Evolutionary conservation across 1,140 invertebrate species (phyloP), one percentile per base, ranked within the genome.

Genomic region (Chironomus striatipennis): DNA sequence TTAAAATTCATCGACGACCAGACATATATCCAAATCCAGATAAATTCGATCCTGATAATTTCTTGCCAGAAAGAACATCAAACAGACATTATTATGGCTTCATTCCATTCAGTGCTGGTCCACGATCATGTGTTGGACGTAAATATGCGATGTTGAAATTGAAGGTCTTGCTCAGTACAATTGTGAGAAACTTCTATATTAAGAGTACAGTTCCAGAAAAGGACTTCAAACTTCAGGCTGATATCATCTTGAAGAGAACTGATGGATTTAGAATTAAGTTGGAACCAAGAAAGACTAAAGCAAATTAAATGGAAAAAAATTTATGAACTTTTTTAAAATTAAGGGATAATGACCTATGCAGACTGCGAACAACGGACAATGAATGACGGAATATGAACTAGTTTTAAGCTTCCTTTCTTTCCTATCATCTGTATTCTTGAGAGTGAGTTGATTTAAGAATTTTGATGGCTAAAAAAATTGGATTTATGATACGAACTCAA

Each of bases 11-110:
- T 82, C 88, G 93, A 73, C 85, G 91, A 74, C 82, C 86, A 7
- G 89, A 94, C 76, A 86, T 90, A 76, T 97, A 91, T 81, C 88
- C 92, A 0, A 91, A 98, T 79, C 93, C 96, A 0, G 86, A 92
- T 42, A 86, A 84, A 74, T 98, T 96, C 81, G 87, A 97, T 84
- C 96, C 96, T 0, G 95, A 98, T 76, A 91, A 96, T 80, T 98
- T 98, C 85, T 83, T 95, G 67, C 90, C 92, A 0, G 95, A 97
- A 81, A 90, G 89, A 75, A 88, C 88, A 73, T 87, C 90, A 74
- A 88, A 89, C 79, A 85, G 94, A 79, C 90, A 91, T 81, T 94
- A 94, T 77, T 97, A 93, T 80, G 87, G 92, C 20, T 96, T 90
- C 78, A 90, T 96, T 75, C 94, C 94, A 1, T 97, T 97, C 85